Base-by-base conservation (phyloP, 2,113 vertebrate genomes). In the Callithrix jacchus region DNA sequence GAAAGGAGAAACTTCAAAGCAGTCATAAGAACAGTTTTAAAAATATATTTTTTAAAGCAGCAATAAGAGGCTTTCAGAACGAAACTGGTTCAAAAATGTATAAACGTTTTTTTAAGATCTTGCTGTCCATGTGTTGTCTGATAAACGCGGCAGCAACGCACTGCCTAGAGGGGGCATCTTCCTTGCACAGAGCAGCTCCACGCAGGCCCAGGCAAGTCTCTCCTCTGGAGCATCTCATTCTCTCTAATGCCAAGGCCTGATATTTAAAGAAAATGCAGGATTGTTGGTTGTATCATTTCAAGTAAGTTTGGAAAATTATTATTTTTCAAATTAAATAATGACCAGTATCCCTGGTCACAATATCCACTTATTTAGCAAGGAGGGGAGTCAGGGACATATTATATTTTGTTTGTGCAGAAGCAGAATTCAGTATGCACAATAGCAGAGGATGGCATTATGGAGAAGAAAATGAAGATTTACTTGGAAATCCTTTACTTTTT, bases 101-200 rank as follows among this genome's bases (percentile, higher is more conserved):
- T 56, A 9, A 30, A 25, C 58, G 8, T 83, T 23, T 25, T 61
- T 95, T 88, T 42, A 96, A 27, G n/a, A 45, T 71, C 17, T 68
- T 95, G 85, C 27, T 30, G 54, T 42, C 5, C 42, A 37, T 0
- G 11, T 37, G 45, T 54, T 18, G 25, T n/a, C 1, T 42, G 66
- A 84, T 47, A 8, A 17, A 91, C 40, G 14, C 2, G 21, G 68
- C 0, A 16, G 20, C 20, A 70, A 23, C 9, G 49, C 42, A 7
- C 3, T 54, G 18, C 35, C 45, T 3, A 3, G 0, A 56, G 56
- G 3, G n/a, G 11, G 30, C 2, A 7, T 17, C 49, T 49, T 85
- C 47, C 45, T 13, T 4, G 11, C 0, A 0, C 13, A 12, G 10
- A 21, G 71, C 1, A 4, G 27, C 13, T 58, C 52, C 40, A 0